These are phyloP conservation scores for Junonia oenone DNA, from an alignment of 2,888 invertebrate genomes.

Conservation along the genomic window DNA sequence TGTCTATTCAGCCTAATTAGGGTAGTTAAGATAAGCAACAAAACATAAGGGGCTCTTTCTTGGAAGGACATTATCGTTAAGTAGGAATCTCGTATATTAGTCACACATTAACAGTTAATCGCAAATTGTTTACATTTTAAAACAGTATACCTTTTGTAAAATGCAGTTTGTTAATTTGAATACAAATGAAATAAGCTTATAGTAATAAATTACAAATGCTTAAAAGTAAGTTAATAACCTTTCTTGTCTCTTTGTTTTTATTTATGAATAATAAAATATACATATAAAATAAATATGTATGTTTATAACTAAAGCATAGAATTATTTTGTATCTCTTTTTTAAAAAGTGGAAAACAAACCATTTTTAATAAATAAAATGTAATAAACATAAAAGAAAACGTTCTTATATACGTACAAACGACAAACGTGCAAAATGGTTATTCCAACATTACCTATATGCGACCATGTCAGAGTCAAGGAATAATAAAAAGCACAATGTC, in stretches of 20 bases:
- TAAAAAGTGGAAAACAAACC: too few relatives aligned
- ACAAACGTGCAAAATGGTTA: neutral
- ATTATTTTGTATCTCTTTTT: too few relatives aligned
- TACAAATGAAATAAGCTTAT: too few relatives aligned
- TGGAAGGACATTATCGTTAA: slow-evolving; percentile 18
- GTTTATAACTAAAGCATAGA: too few relatives aligned
- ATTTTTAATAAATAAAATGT: too few relatives aligned
- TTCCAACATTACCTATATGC: slow-evolving; percentile 46
- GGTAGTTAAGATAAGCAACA: slow-evolving; percentile 14
- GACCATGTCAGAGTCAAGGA: slow-evolving; percentile 47
- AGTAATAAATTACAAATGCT: too few relatives aligned
- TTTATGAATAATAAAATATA: too few relatives aligned
- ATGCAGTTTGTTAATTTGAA: neutral
- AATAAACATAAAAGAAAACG: too few relatives aligned
- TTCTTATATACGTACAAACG: too few relatives aligned
- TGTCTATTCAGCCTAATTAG: slow-evolving; percentile 7
- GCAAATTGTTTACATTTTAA: slow-evolving; percentile 7
- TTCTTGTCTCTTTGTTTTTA: too few relatives aligned
- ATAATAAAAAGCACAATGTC: slow-evolving; percentile 35
- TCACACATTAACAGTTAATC: slow-evolving; percentile 10
- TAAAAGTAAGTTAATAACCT: neutral
- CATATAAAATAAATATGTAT: too few relatives aligned
- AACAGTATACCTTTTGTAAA: neutral
- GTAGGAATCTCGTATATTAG: slow-evolving; percentile 13
- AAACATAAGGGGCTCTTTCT: slow-evolving; percentile 9